Evolutionary conservation across 2,888 invertebrate genomes (phyloP).

Genomic region (Pardosa pseudoannulata): DNA sequence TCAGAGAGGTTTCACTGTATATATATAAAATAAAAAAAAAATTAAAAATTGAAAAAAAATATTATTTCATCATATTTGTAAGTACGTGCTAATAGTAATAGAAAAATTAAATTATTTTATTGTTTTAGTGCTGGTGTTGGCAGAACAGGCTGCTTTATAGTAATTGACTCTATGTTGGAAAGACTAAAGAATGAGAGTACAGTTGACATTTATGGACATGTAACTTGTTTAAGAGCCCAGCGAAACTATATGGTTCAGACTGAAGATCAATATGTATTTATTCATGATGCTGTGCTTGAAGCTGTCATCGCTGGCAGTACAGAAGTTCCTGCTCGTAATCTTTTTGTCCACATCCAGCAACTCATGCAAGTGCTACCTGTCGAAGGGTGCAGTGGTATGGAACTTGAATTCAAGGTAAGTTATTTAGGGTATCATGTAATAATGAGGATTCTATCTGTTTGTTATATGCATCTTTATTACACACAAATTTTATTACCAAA

Average conservation of each 20-base stretch:
- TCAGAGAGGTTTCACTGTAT: no score
- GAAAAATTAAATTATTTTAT: no score
- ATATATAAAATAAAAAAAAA: no score
- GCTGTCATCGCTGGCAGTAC: conserved; percentile 97
- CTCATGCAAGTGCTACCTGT: conserved; percentile 87
- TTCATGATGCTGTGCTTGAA: conserved; percentile 97
- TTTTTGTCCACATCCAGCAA: conserved; percentile 96
- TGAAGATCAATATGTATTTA: conserved; percentile 99
- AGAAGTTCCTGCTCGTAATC: conserved; percentile 95
- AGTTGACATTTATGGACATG: conserved; percentile 99
- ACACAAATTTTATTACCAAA: no score
- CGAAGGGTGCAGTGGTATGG: conserved; percentile 90
- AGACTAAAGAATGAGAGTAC: conserved; percentile 97
- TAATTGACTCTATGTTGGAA: conserved; percentile 99
- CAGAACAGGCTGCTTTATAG: conserved; percentile 97
- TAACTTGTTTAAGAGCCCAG: conserved; percentile 97
- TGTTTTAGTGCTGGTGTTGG: conserved; percentile 85
- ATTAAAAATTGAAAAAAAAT: no score
- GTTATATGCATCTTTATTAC: no score
- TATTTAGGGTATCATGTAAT: no score
- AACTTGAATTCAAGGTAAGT: conserved; percentile 88
- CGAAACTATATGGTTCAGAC: conserved; percentile 99
- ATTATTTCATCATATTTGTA: no score
- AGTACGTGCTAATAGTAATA: no score
- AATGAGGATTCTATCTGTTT: no score